phyloP scores from a whole-genome alignment of 2,113 vertebrate genomes.

The Phrynosoma blainvillii region DNA sequence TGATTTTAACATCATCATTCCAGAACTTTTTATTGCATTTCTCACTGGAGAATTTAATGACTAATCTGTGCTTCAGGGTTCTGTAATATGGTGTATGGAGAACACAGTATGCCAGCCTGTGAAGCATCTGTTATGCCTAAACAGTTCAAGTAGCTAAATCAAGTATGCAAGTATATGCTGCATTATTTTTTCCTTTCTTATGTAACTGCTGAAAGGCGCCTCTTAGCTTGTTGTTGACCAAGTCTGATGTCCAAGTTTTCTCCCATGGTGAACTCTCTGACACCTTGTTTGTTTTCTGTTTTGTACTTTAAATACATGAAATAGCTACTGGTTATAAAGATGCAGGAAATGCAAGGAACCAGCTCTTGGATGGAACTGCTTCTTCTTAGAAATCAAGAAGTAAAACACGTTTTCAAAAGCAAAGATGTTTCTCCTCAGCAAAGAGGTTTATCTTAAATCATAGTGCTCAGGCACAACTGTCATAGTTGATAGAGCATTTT shows the following conservation, averaged over 20 bases:
- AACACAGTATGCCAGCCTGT: background rate
- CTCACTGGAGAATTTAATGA: background rate
- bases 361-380: background rate
- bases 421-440: constrained; percentile 16
- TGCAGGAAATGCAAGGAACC: background rate
- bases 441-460: constrained; percentile 29
- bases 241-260: background rate
- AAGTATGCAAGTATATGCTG: background rate
- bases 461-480: constrained; percentile 23
- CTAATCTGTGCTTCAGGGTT: background rate
- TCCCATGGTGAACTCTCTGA: background rate
- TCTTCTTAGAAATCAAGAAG: background rate
- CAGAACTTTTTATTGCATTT: background rate
- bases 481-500: constrained; percentile 47
- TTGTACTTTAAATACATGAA: background rate
- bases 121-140: background rate
- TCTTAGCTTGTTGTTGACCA: background rate
- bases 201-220: background rate
- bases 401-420: background rate
- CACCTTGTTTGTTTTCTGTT: background rate
- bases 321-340: background rate
- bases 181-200: background rate
- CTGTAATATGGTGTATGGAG: background rate
- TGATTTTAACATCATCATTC: background rate
- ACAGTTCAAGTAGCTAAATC: background rate